Conservation (phyloP, 2,113 vertebrate species). For the Eclectus roratus region DNA sequence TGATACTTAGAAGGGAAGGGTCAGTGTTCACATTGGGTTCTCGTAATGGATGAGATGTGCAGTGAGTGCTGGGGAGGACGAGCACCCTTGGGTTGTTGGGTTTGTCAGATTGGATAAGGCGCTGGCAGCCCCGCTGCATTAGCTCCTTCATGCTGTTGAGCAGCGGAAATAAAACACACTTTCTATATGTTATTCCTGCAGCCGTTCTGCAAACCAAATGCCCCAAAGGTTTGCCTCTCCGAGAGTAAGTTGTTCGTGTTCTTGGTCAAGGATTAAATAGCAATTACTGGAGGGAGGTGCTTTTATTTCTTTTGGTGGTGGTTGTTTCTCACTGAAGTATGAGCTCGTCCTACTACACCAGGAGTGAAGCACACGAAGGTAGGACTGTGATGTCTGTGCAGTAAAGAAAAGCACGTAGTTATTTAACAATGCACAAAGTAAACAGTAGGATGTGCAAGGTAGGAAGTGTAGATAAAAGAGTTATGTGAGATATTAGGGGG, state of each 20-base stretch:
- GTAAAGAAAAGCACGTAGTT: neutral
- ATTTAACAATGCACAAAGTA: neutral
- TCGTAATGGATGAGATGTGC: slow-evolving; percentile 14
- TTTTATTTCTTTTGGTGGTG: neutral
- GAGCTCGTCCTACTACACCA: neutral
- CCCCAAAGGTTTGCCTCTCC: slow-evolving; percentile 23
- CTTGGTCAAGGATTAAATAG: slow-evolving; percentile 43
- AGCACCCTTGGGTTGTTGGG: slow-evolving; percentile 32
- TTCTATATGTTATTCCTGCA: neutral
- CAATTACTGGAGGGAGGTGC: neutral
- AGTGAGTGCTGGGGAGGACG: slow-evolving; percentile 25
- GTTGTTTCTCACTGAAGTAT: neutral
- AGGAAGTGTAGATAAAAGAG: neutral
- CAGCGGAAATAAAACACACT: slow-evolving; percentile 30
- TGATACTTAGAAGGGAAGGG: neutral
- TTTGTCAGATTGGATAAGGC: slow-evolving; percentile 58
- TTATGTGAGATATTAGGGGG: rapidly evolving
- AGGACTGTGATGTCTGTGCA: neutral
- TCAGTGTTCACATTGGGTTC: slow-evolving; percentile 44
- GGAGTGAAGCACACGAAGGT: neutral
- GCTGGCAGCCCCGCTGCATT: slow-evolving; percentile 20
- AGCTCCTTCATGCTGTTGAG: slow-evolving; percentile 5
- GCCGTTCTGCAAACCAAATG: neutral
- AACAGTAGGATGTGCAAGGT: neutral
- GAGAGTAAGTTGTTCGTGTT: neutral